Base-by-base conservation (phyloP, 2,888 invertebrate genomes). In the Galerucella calmariensis region DNA sequence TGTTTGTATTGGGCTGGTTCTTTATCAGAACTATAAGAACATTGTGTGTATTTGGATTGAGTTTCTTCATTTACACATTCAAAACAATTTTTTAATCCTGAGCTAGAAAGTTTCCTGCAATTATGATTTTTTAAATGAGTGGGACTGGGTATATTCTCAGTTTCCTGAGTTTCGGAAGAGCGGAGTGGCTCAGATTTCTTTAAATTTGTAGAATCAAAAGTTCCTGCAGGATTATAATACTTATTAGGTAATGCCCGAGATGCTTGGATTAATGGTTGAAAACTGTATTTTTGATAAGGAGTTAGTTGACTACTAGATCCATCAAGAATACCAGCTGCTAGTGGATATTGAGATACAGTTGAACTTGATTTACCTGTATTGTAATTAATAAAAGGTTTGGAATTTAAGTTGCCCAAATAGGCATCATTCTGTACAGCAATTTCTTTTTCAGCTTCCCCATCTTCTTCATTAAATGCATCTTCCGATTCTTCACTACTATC, bases 41-140 rank as follows among this genome's bases (percentile, higher is more conserved):
- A 92, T 74, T 90, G 89, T 75, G 91, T 90, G 70, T 88, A 90
- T 78, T 89, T 89, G 0, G 89, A 89, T n/a, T 90, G 90, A 1
- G 87, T 89, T 69, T 88, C 88, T 0, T 88, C 87, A 73, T 91
- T 89, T 77, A 88, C 88, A 80, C 92, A 92, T 0, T 91, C 87
- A 72, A 88, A 88, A 80, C 91, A 91, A 69, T 88, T 89, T 84
- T 86, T 84, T 8, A 81, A 81, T 76, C 91, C 90, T 81, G 90
- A 92, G 72, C 89, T 86, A 0, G 69, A 46, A 0, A 93, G 89
- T 83, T 91, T 90, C 81, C 90, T 90, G 80, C 94, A 94, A 79
- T 91, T 90, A 76, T 90, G 83, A 10, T 80, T 78, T 56, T 81
- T 79, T 41, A 77, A 63, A 41, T 79, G 78, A 67, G 78, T 81